Evolutionary conservation across 2,113 vertebrate species (phyloP), one percentile per base, ranked within the genome.

Genomic region (Tetrao urogallus): DNA sequence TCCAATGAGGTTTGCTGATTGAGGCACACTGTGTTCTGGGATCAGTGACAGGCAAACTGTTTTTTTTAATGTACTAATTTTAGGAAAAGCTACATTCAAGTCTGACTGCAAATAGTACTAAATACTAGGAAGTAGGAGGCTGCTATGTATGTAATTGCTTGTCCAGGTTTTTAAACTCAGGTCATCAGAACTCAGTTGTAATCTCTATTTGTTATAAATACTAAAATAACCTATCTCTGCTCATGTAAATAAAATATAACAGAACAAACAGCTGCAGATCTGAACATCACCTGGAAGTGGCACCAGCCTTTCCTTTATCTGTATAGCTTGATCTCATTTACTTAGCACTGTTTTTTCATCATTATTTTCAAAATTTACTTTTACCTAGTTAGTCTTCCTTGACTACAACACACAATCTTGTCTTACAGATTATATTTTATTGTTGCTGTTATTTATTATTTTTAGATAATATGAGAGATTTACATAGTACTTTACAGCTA

Each of bases 391-490:
- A 61, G 24, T 63, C 61, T 89, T 94, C 80, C 87, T 95, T 92
- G 50, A 96, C 89, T 96, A 86, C 83, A 95, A 92, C 93, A 96
- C 92, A 87, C 74, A 75, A 81, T 69, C 73, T 87, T 83, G 85
- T 95, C 89, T 95, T 93, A 95, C 24, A 89, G 83, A 88, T 92
- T 80, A 79, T 75, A 82, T 89, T 97, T 97, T 96, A 93, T 95
- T 96, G 38, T 93, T 36, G 57, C 87, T 65, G 71, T 45, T 91
- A 77, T 93, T 83, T 82, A 93, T 92, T 86, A 18, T 61, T 83
- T 75, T 92, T 89, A 88, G 92, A 66, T 89, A 78, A 36, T 78
- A 42, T 3, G 1, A 92, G 38, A 91, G 74, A 85, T 57, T 93
- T 95, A 93, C 89, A 94, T 21, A 74, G 36, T 92, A 77, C 61